Evolutionary conservation across 1,140 invertebrate species (phyloP).

Genomic region (Lordiphosa collinella): DNA sequence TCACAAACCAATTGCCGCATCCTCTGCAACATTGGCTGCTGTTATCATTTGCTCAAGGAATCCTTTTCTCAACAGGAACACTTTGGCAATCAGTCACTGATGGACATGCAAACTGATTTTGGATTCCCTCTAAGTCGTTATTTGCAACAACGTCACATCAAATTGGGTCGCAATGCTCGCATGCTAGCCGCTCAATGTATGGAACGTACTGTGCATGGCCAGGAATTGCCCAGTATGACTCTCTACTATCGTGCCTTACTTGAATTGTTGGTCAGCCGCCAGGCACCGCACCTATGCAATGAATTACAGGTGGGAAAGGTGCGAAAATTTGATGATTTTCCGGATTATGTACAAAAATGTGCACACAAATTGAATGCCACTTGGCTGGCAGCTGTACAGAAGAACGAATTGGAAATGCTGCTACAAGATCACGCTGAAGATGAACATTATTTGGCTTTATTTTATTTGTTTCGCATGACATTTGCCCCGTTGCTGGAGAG

Average conservation of each 20-base stretch:
- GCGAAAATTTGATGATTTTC: constrained; percentile 82
- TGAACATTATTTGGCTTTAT: constrained; percentile 86
- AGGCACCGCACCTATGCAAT: constrained; percentile 56
- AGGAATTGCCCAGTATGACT: constrained; percentile 82
- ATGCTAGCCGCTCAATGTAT: constrained; percentile 91
- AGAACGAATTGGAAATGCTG: constrained; percentile 80
- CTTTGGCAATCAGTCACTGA: constrained; percentile 58
- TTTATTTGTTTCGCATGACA: constrained; percentile 89
- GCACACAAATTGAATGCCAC: constrained; percentile 38
- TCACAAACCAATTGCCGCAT: constrained; percentile 81
- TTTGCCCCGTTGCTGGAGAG: constrained; percentile 92
- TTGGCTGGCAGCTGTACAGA: constrained; percentile 35
- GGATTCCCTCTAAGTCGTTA: constrained; percentile 87
- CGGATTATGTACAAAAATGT: constrained; percentile 85
- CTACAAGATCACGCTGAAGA: constrained; percentile 80
- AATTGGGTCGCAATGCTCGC: constrained; percentile 87
- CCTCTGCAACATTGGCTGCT: constrained; percentile 92
- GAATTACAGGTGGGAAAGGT: constrained; percentile 70
- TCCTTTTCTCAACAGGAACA: constrained; percentile 73
- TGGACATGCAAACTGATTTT: constrained; percentile 43
- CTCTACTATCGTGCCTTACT: constrained; percentile 87
- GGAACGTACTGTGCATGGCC: constrained; percentile 83
- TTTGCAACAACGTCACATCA: constrained; percentile 81
- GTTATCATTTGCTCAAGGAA: constrained; percentile 92
- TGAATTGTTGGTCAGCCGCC: constrained; percentile 83